Evolutionary conservation across 2,888 invertebrate species (phyloP).

Genomic region (Mythimna vitellina): DNA sequence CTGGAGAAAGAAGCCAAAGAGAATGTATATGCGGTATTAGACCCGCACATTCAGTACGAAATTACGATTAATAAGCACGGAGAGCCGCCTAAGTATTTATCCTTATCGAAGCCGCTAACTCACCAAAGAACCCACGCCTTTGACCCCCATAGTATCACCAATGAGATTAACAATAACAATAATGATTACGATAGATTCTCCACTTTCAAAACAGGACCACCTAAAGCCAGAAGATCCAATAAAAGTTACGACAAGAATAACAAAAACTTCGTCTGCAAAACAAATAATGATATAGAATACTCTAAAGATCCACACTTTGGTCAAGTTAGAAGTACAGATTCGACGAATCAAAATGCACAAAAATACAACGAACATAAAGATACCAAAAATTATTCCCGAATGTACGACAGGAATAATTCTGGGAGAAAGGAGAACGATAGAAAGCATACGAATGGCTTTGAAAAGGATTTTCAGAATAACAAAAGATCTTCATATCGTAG

Average conservation of each 20-base stretch:
- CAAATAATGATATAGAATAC: constrained; percentile 86
- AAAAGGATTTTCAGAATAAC: constrained; percentile 65
- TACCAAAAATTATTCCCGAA: constrained; percentile 75
- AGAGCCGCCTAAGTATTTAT: constrained; percentile 89
- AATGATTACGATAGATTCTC: constrained; percentile 78
- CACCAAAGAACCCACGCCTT: constrained; percentile 89
- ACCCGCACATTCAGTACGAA: constrained; percentile 90
- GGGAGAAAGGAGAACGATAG: constrained; percentile 67
- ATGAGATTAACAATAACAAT: constrained; percentile 84
- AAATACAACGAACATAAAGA: constrained; percentile 75
- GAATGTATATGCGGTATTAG: constrained; percentile 89
- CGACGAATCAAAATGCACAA: constrained; percentile 68
- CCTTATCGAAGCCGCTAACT: constrained; percentile 88
- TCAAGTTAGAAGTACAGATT: constrained; percentile 69
- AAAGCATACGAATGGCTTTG: constrained; percentile 66
- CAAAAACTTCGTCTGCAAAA: constrained; percentile 77
- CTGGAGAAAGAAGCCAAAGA: constrained; percentile 90
- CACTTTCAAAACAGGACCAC: constrained; percentile 80
- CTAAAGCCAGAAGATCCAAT: constrained; percentile 79
- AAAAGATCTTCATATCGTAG: constrained; percentile 76
- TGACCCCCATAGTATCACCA: constrained; percentile 78
- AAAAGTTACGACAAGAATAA: constrained; percentile 74
- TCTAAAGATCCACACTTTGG: constrained; percentile 84
- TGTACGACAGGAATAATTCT: constrained; percentile 81
- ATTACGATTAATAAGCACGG: constrained; percentile 89